phyloP scores from a whole-genome alignment of 2,113 vertebrate species.

The Camelus dromedarius region DNA sequence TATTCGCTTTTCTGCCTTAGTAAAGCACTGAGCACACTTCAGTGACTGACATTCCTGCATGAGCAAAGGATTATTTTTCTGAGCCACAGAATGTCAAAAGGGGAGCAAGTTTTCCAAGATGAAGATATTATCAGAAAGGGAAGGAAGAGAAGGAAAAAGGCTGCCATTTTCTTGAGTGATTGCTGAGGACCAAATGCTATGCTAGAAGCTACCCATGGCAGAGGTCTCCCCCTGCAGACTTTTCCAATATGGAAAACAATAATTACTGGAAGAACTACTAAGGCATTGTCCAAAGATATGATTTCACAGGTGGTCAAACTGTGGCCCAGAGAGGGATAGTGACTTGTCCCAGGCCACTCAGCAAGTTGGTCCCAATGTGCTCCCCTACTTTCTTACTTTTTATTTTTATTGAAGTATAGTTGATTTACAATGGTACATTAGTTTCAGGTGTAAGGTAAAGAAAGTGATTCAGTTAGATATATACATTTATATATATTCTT shows the following conservation, averaged over 20 bases:
- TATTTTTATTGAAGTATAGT: no score
- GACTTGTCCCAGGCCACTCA: not conserved
- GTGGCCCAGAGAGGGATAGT: not conserved
- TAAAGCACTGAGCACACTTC: not conserved
- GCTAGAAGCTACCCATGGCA: no score
- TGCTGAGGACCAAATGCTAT: not conserved
- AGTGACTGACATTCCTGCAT: rapidly evolving
- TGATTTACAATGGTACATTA: no score
- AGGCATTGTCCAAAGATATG: not conserved
- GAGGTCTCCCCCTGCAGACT: not conserved
- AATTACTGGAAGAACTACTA: not conserved
- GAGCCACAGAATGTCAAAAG: slow-evolving; percentile 31
- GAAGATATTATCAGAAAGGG: not conserved
- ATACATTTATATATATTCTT: no score
- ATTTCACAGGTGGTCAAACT: not conserved
- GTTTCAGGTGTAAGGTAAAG: no score
- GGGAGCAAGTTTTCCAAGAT: not conserved
- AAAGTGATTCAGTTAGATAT: no score
- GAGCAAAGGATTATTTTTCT: not conserved
- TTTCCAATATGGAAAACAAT: rapidly evolving
- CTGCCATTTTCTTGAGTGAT: not conserved
- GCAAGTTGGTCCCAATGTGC: not conserved
- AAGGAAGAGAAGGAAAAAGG: not conserved
- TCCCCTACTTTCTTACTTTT: no score
- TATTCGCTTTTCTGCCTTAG: not conserved